Conservation (phyloP, 1,140 invertebrate species). For the Condylostylus longicornis region DNA sequence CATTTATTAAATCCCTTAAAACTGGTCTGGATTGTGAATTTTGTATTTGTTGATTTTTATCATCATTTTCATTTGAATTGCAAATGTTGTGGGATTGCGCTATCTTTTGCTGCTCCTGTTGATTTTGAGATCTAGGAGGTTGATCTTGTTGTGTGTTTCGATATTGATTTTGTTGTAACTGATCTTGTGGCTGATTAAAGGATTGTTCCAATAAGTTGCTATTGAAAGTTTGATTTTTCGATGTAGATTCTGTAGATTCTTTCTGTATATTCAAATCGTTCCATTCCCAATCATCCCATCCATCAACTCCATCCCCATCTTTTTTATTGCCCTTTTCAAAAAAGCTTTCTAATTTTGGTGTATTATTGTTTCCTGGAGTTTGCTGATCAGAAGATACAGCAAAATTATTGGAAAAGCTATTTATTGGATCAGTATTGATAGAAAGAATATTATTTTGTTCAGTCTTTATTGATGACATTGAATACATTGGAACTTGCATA, state of each 20-base stretch:
- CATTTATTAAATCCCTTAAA: conserved; percentile 24
- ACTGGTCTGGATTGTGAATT: conserved; percentile 6
- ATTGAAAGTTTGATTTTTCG: not conserved
- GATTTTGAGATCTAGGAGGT: not conserved
- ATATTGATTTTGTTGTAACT: not conserved
- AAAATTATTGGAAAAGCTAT: conserved; percentile 3
- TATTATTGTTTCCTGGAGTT: not conserved
- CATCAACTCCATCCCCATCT: conserved; percentile 14
- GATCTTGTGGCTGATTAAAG: conserved; percentile 1
- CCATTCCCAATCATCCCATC: conserved; percentile 32
- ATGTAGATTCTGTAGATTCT: not conserved
- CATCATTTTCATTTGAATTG: conserved; percentile 4
- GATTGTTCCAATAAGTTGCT: not conserved
- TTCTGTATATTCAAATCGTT: no score
- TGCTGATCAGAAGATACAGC: not conserved
- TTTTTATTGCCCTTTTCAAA: conserved; percentile 7
- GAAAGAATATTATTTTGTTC: conserved; percentile 19
- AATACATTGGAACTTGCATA: not conserved
- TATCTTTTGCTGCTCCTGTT: not conserved
- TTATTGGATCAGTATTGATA: not conserved
- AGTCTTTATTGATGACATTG: not conserved
- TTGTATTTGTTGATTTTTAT: conserved; percentile 7
- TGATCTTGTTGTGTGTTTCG: not conserved
- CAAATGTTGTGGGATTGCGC: not conserved
- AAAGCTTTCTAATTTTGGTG: conserved; percentile 3